Percentiles rank a stretch among this genome's conserved stretches.
Conservation (phyloP, 2,113 vertebrate species). For the Murina feae region DNA sequence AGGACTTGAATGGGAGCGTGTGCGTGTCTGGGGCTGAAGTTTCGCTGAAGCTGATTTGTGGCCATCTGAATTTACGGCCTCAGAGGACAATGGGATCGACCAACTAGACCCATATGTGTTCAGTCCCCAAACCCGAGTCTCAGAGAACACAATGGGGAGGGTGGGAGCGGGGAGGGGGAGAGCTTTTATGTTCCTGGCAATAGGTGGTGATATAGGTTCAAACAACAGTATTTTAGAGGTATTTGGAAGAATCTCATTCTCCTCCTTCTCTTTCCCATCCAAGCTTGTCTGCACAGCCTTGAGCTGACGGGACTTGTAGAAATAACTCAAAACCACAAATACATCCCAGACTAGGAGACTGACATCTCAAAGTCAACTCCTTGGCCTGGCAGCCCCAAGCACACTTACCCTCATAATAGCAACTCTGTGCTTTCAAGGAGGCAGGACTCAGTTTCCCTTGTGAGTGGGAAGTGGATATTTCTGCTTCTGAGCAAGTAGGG, state of each 20-base stretch:
- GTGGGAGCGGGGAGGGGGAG: not conserved
- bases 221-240: not conserved
- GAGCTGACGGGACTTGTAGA: not conserved
- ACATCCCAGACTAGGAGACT: not conserved
- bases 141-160: not conserved
- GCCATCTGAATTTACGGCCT: conserved; percentile 57
- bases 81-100: not conserved
- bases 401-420: no score
- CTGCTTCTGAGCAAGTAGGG: not conserved
- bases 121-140: not conserved
- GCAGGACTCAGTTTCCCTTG: not conserved
- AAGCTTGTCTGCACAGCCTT: not conserved
- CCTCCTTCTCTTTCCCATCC: not conserved
- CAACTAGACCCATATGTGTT: conserved; percentile 57
- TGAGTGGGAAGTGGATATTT: not conserved
- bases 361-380: not conserved
- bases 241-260: not conserved
- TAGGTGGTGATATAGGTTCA: not conserved
- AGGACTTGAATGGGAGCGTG: not conserved
- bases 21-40: conserved; percentile 57
- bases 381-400: not conserved
- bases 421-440: not conserved
- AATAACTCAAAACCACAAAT: not conserved
- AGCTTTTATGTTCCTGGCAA: not conserved
- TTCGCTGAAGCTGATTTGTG: conserved; percentile 57